A percentile compares a stretch with the other conserved stretches of the same genome.
Evolutionary conservation across 2,888 invertebrate genomes (phyloP).

Genomic region (Euplexia lucipara): DNA sequence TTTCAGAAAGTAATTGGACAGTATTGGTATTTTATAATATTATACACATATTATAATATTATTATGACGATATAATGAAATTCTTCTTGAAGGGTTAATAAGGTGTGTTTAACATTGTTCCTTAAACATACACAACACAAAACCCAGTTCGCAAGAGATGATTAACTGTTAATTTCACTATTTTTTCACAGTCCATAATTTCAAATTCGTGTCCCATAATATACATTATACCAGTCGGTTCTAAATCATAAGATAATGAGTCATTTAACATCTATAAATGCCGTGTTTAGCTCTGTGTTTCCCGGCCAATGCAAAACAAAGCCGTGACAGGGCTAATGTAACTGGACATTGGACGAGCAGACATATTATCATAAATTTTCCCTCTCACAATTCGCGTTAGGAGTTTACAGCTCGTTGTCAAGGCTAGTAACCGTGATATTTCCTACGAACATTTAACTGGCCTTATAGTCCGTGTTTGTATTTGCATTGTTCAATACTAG

Average conservation of each 20-base stretch:
- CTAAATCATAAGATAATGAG: conserved; percentile 30
- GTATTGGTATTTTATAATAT: no score
- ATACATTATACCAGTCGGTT: not conserved
- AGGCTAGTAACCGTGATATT: conserved; percentile 27
- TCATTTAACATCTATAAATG: conserved; percentile 41
- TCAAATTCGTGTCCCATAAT: not conserved
- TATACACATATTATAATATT: no score
- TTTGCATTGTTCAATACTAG: conserved; percentile 29
- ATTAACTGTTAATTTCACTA: not conserved
- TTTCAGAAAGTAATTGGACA: not conserved
- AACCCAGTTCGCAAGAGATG: not conserved
- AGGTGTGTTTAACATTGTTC: no score
- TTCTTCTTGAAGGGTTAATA: no score
- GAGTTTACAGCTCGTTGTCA: conserved; percentile 49
- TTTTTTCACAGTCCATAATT: not conserved
- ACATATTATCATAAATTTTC: conserved; percentile 46
- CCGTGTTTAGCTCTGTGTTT: conserved; percentile 25
- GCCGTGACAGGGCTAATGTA: conserved; percentile 27
- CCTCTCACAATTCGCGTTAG: conserved; percentile 27
- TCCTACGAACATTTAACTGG: conserved; percentile 34
- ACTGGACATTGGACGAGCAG: conserved; percentile 36
- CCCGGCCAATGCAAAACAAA: conserved; percentile 32
- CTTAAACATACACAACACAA: not conserved
- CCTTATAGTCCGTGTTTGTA: conserved; percentile 28
- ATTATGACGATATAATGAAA: no score